phyloP scores from a whole-genome alignment of 2,113 vertebrate species.

The Silurus asotus region DNA sequence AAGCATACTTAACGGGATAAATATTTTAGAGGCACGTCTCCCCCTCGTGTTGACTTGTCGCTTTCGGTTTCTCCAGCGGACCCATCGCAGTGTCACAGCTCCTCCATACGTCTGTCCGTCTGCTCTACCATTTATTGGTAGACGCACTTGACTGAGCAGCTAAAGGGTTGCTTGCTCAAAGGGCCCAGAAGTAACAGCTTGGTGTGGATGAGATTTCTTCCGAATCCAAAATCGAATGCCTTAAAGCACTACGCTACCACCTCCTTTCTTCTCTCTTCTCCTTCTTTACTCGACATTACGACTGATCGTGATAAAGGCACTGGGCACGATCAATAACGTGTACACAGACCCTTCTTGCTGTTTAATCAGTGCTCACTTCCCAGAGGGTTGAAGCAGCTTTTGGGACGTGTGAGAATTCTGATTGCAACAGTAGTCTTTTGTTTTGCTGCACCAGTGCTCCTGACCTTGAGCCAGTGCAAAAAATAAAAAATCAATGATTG shows the following conservation, averaged over 20 bases:
- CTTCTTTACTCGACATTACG: background rate
- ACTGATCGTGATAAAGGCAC: background rate
- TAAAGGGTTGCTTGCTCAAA: too few species aligned
- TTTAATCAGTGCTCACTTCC: background rate
- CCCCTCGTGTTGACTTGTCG: slow-evolving; percentile 45
- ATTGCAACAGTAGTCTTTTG: slow-evolving; percentile 37
- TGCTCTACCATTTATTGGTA: background rate
- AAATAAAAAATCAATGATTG: slow-evolving; percentile 40
- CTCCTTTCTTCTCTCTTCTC: background rate
- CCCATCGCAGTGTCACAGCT: background rate
- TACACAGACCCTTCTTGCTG: background rate
- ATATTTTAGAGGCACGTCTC: slow-evolving; percentile 54
- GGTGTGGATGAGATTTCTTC: too few species aligned
- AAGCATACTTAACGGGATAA: slow-evolving; percentile 54
- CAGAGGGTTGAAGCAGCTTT: background rate
- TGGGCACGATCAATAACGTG: background rate
- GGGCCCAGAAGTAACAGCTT: too few species aligned
- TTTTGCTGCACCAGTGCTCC: slow-evolving; percentile 14
- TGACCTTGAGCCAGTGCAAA: slow-evolving; percentile 40
- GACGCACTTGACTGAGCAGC: too few species aligned
- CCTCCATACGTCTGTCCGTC: slow-evolving; percentile 25
- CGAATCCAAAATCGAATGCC: too few species aligned
- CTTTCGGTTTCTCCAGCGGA: slow-evolving; percentile 50
- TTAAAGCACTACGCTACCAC: too few species aligned
- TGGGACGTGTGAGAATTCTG: background rate